Conservation (phyloP, 2,797 vertebrate genomes). For the Saxicola maurus region DNA sequence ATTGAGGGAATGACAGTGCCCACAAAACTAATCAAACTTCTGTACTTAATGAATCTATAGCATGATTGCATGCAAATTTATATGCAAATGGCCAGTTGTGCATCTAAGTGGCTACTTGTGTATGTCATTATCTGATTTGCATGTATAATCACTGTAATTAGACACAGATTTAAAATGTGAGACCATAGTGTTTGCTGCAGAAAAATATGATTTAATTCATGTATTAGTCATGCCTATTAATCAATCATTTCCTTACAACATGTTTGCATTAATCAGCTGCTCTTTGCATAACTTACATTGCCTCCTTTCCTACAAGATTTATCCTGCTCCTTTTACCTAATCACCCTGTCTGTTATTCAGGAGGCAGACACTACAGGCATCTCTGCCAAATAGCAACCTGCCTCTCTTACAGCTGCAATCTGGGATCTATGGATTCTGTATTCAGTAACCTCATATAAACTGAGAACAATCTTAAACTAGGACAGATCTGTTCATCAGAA, state of each 20-base stretch:
- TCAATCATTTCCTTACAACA: conserved; percentile 22
- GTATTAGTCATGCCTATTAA: conserved; percentile 18
- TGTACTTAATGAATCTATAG: background rate
- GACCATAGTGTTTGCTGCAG: background rate
- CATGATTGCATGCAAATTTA: conserved; percentile 4
- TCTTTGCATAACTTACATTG: background rate
- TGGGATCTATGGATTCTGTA: background rate
- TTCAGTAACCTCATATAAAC: background rate
- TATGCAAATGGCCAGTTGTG: conserved; percentile 23
- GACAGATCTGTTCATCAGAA: background rate
- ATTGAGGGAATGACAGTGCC: background rate
- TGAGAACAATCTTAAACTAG: background rate
- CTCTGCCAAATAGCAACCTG: background rate
- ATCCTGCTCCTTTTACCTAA: background rate
- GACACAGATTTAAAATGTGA: background rate
- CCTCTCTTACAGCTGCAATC: background rate
- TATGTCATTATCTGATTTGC: conserved; percentile 28
- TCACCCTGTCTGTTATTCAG: background rate
- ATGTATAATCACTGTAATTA: conserved; percentile 30
- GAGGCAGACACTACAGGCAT: background rate
- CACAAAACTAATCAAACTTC: conserved; percentile 16
- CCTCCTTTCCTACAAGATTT: background rate
- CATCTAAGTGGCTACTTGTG: conserved; percentile 6
- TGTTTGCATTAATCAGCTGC: conserved; percentile 22
- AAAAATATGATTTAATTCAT: conserved; percentile 3